Conservation (phyloP, 2,888 invertebrate genomes). For the Melieria picta region DNA sequence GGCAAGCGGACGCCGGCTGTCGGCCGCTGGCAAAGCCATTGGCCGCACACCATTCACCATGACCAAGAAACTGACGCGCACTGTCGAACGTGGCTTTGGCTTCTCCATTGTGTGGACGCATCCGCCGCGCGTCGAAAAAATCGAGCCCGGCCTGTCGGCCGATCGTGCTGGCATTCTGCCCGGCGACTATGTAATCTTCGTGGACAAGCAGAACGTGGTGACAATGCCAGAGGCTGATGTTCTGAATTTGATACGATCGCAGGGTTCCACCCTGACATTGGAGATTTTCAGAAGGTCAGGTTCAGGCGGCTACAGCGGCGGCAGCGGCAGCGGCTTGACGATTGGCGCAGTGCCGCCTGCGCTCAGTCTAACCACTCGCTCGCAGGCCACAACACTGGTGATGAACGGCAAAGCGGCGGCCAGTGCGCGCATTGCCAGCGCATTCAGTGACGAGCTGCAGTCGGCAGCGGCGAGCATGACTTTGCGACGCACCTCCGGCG, state of each 20-base stretch:
- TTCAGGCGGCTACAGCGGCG: slow-evolving; percentile 51
- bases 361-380: slow-evolving; percentile 28
- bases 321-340: slow-evolving; percentile 31
- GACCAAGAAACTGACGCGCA: slow-evolving; percentile 72
- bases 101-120: slow-evolving; percentile 91
- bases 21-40: slow-evolving; percentile 55
- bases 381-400: slow-evolving; percentile 44
- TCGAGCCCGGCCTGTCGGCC: slow-evolving; percentile 83
- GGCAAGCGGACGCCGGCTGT: slow-evolving; percentile 55
- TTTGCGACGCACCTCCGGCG: slow-evolving; percentile 5
- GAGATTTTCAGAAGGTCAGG: slow-evolving; percentile 73
- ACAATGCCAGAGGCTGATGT: slow-evolving; percentile 81
- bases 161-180: slow-evolving; percentile 84
- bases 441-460: slow-evolving; percentile 44
- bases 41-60: slow-evolving; percentile 87
- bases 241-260: slow-evolving; percentile 73
- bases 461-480: slow-evolving; percentile 18
- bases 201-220: slow-evolving; percentile 87
- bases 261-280: slow-evolving; percentile 75
- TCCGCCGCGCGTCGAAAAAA: slow-evolving; percentile 85
- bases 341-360: slow-evolving; percentile 25
- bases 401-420: slow-evolving; percentile 50
- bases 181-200: slow-evolving; percentile 89
- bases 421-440: slow-evolving; percentile 46
- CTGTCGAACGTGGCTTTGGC: slow-evolving; percentile 76